Base-by-base conservation (phyloP, 1,140 invertebrate species). In the Phymastichus coffea region DNA sequence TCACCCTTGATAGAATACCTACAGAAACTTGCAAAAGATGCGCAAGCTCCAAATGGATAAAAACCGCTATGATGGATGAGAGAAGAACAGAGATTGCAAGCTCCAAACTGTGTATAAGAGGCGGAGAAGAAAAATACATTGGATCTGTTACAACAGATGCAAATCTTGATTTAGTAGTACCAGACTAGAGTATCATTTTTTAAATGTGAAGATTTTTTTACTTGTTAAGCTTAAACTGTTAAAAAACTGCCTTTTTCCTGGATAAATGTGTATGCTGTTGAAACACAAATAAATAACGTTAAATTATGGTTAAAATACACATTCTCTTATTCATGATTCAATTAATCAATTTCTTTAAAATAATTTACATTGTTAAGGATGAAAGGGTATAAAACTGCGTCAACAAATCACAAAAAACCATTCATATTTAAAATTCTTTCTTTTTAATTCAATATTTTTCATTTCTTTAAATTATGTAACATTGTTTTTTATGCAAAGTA, bases 51-150 rank as follows among this genome's bases (percentile, higher is more conserved):
- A 86, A 82, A 37, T 95, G 91, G 92, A 81, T 87, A 60, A 87
- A 86, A 69, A 84, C 92, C 14, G 81, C 86, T 1, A 94, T 95
- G 92, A 86, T 93, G 67, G 85, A 87, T 59, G 90, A 90, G 68
- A 88, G 84, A 64, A 87, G 82, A 60, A 79, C 80, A 0, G 68
- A 79, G 12, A 73, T 83, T 20, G 65, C 81, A 1, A 72, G 78
- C 1, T 80, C 83, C 19, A 70, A 75, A 1, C 72, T 91, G 1
- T 89, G 88, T 0, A 85, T 91, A 44, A 79, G 88, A 57, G 89
- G 89, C 8, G 88, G 86, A 44, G 88, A 91, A 71, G 87, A 90
- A 68, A 84, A 79, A 44, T 88, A 83, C 71, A 73, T 87, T 58
- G 88, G 88, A 62, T 84, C 84, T 14, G 54, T 63, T 30, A 69